Evolutionary conservation across 1,140 invertebrate genomes (phyloP).

Genomic region (Holcopasites calliopsidis): DNA sequence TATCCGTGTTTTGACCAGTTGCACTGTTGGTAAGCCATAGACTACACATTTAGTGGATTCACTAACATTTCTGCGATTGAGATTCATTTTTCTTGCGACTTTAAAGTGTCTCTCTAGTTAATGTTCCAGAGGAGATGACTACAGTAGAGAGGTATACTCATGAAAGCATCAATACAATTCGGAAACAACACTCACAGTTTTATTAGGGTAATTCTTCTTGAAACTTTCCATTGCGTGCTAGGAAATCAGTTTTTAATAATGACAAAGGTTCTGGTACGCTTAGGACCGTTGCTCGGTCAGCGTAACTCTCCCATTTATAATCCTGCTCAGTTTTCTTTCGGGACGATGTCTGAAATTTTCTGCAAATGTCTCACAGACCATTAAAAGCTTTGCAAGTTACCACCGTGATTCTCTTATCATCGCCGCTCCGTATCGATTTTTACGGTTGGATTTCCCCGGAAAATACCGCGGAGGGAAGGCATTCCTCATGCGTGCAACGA

Average conservation of each 20-base stretch:
- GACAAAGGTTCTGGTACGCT: background rate
- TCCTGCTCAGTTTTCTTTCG: background rate
- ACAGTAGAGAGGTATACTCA: background rate
- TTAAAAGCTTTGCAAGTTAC: conserved; percentile 1
- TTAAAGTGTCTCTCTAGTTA: background rate
- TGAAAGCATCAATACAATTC: conserved; percentile 25
- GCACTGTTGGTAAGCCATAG: no score
- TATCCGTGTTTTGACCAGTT: no score
- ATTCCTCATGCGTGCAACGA: background rate
- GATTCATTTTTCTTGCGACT: no score
- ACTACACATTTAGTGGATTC: no score
- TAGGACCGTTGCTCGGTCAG: no score
- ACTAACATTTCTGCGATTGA: no score
- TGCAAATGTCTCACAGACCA: background rate
- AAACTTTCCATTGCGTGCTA: background rate
- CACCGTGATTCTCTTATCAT: conserved; percentile 11
- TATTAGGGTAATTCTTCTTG: background rate
- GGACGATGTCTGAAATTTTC: background rate
- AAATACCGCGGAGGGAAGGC: background rate
- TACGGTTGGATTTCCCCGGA: background rate
- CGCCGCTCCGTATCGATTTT: conserved; percentile 11
- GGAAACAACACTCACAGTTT: background rate
- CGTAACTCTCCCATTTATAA: background rate
- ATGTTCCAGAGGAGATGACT: background rate
- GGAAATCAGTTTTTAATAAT: background rate